Conservation (phyloP, 2,797 vertebrate species). For the Taeniopygia guttata region DNA sequence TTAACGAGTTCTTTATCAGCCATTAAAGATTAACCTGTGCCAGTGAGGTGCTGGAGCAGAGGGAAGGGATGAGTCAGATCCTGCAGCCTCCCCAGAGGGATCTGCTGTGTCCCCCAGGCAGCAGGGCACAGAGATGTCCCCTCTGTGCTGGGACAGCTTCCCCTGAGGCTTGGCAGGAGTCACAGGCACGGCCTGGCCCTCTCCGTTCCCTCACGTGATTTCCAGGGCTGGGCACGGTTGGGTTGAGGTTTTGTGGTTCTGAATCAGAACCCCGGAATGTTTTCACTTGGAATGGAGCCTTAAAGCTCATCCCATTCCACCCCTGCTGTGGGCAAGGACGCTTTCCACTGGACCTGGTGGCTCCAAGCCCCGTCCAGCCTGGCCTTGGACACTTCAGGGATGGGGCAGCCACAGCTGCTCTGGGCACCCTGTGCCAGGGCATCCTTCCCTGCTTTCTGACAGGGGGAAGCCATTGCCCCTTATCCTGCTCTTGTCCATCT, state of each 20-base stretch:
- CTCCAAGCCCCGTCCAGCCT: neutral
- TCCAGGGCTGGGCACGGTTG: neutral
- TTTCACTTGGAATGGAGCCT: neutral
- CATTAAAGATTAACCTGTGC: conserved; percentile 10
- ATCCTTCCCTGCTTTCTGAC: fast-evolving
- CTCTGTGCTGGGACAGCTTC: neutral
- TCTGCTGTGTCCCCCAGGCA: neutral
- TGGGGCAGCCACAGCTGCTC: neutral
- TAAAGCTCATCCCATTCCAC: neutral
- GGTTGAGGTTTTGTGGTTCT: neutral
- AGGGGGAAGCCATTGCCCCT: neutral
- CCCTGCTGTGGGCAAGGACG: neutral
- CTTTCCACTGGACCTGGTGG: fast-evolving
- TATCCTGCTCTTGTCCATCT: neutral
- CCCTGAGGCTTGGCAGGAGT: neutral
- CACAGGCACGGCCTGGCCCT: neutral
- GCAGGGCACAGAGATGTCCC: neutral
- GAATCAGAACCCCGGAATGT: neutral
- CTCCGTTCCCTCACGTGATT: fast-evolving
- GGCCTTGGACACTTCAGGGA: neutral
- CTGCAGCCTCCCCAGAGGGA: neutral
- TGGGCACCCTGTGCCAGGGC: neutral
- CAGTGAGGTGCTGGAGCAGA: fast-evolving
- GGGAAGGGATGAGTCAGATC: neutral
- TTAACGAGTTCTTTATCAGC: neutral